Evolutionary conservation across 2,113 vertebrate species (phyloP), one percentile per base, ranked within the genome.

Genomic region (Sminthopsis crassicaudata): DNA sequence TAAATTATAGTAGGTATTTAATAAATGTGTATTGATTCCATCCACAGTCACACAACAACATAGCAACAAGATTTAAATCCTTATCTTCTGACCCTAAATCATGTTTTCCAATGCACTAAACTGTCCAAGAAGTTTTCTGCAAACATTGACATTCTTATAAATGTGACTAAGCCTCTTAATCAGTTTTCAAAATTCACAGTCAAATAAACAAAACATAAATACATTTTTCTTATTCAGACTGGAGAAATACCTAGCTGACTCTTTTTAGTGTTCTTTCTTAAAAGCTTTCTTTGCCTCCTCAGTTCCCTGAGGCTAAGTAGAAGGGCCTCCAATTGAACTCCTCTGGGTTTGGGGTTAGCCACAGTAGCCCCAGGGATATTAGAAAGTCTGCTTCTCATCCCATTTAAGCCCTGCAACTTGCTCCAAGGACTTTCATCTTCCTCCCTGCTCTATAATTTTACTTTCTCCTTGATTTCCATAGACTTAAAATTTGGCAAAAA

Each of bases 361-460:
- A 1, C 22, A 90, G 92, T 94, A 94, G 55, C 60, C 94, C 42
- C 51, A 89, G 92, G 95, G 76, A 51, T 90, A 3, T 30, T 57
- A 42, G 94, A 95, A 84, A 67, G 93, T 8, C 6, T 53, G 89
- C 22, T 91, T 96, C 91, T 91, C 91, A 46, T 97, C 53, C 95
- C 52, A 90, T 53, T 89, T 76, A 92, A 96, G 92, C 96, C 97
- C 97, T 95, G 91, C 57, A 96, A 94, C 94, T 97, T 67, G 2
- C 97, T 97, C 51, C 95, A n/a, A 95, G 95, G 94, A 90, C 91
- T 97, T 97, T 96, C 57, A 46, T 96, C 46, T 94, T 95, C n/a
- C 7, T 84, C 16, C 16, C n/a, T 84, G 42, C 19, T 84, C 67
- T 42, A 23, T 84, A 19, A 22, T 84, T 84, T 84, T 93, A 25